A percentile compares a stretch with the other conserved stretches of the same genome.
Evolutionary conservation across 2,888 invertebrate species (phyloP).

Genomic region (Leptodirus hochenwartii): DNA sequence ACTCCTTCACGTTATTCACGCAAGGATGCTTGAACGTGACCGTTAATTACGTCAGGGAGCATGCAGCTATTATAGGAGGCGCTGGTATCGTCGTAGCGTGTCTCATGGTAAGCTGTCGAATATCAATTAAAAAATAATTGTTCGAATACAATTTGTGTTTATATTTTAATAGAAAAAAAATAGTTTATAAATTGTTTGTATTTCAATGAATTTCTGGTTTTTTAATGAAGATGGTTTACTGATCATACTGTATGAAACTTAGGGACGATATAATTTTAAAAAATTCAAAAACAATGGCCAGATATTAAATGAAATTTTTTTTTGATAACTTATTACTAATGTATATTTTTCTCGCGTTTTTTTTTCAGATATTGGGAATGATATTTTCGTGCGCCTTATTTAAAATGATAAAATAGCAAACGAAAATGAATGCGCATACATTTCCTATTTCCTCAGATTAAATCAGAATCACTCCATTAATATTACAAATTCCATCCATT

Average conservation of each 20-base stretch:
- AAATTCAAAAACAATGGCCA: no score
- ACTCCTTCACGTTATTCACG: conserved; percentile 43
- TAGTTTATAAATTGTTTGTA: conserved; percentile 1
- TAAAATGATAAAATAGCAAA: conserved; percentile 52
- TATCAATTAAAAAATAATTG: neutral
- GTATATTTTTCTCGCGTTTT: no score
- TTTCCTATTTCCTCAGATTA: no score
- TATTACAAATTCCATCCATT: no score
- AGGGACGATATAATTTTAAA: no score
- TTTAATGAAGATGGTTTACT: no score
- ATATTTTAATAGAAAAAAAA: conserved; percentile 3
- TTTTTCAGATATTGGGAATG: conserved; percentile 64
- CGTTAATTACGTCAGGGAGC: conserved; percentile 49
- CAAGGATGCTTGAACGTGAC: conserved; percentile 61
- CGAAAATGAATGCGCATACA: conserved; percentile 4
- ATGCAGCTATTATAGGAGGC: conserved; percentile 64
- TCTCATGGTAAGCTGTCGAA: conserved; percentile 49
- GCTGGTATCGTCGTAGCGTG: conserved; percentile 70
- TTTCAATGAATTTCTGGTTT: no score
- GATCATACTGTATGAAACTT: no score
- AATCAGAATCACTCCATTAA: no score
- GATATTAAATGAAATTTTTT: neutral
- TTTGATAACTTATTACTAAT: neutral
- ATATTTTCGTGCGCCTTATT: conserved; percentile 71
- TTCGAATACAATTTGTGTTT: conserved; percentile 4